These are phyloP conservation scores for Axea sp. DNA, from an alignment of 2,888 invertebrate genomes.

Conservation along the genomic window DNA sequence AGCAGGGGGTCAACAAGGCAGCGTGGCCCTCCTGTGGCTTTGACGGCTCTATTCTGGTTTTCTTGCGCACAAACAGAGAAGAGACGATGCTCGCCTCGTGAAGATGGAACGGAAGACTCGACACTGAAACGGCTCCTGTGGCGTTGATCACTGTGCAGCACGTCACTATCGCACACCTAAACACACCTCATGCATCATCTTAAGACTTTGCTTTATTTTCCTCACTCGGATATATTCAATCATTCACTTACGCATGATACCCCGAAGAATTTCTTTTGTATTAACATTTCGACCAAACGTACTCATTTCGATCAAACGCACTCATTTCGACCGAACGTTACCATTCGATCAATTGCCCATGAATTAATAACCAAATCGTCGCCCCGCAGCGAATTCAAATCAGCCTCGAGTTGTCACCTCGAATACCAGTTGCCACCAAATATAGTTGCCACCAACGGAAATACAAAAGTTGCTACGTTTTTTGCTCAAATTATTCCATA, in stretches of 20 bases:
- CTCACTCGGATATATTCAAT: slow-evolving; percentile 58
- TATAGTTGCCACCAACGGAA: too few relatives aligned
- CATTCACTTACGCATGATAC: slow-evolving; percentile 36
- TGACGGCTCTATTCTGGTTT: slow-evolving; percentile 79
- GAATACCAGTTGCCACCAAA: too few relatives aligned
- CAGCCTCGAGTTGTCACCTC: too few relatives aligned
- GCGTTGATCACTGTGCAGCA: slow-evolving; percentile 72
- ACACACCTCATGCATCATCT: slow-evolving; percentile 79
- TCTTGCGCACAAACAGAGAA: slow-evolving; percentile 70
- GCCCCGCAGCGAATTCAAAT: too few relatives aligned
- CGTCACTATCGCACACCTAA: slow-evolving; percentile 78
- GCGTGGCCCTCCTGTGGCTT: slow-evolving; percentile 77
- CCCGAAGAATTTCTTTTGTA: slow-evolving; percentile 27
- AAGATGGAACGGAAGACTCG: slow-evolving; percentile 63
- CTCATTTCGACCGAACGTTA: too few relatives aligned
- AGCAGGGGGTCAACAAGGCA: slow-evolving; percentile 77
- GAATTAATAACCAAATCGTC: too few relatives aligned
- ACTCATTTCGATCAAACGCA: slow-evolving; percentile 7
- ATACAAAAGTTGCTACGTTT: too few relatives aligned
- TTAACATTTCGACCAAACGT: slow-evolving; percentile 33
- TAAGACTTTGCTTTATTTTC: slow-evolving; percentile 73
- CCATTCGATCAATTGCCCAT: too few relatives aligned
- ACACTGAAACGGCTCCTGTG: slow-evolving; percentile 77
- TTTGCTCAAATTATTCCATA: too few relatives aligned
- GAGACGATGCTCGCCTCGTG: slow-evolving; percentile 52